Evolutionary conservation across 2,888 invertebrate genomes (phyloP).

Genomic region (Diachrysia chrysitis): DNA sequence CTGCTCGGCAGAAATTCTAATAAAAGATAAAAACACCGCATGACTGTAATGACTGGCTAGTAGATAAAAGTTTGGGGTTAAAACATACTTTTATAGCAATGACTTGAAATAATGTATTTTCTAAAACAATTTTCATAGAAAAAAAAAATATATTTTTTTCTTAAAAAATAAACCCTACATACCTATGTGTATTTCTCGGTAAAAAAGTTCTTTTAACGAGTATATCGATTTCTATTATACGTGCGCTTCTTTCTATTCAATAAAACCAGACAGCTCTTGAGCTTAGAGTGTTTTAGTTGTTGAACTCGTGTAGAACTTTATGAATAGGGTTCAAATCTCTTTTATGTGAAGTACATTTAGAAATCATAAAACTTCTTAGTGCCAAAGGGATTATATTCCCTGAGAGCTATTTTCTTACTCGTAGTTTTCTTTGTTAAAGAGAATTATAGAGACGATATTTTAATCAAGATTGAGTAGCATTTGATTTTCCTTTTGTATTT

Average conservation of each 20-base stretch:
- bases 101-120: neutral
- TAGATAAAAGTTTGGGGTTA: too few relatives aligned
- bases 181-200: neutral
- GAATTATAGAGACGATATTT: conserved; percentile 35
- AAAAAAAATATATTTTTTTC: neutral
- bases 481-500: conserved; percentile 24
- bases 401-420: conserved; percentile 15
- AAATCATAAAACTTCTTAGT: conserved; percentile 6
- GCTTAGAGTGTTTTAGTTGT: conserved; percentile 17
- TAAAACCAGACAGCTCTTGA: conserved; percentile 13
- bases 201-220: neutral
- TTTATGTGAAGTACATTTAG: neutral
- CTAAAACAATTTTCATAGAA: neutral
- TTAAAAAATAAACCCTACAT: neutral
- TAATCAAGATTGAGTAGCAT: conserved; percentile 34
- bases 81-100: neutral
- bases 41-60: too few relatives aligned
- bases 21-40: too few relatives aligned
- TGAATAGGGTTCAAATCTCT: conserved; percentile 9
- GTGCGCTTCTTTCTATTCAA: conserved; percentile 13
- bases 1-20: too few relatives aligned
- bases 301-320: conserved; percentile 10
- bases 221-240: conserved; percentile 20
- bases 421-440: conserved; percentile 30
- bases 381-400: neutral